Evolutionary conservation across 2,797 vertebrate genomes (phyloP).

Genomic region (Anomalospiza imberbis): DNA sequence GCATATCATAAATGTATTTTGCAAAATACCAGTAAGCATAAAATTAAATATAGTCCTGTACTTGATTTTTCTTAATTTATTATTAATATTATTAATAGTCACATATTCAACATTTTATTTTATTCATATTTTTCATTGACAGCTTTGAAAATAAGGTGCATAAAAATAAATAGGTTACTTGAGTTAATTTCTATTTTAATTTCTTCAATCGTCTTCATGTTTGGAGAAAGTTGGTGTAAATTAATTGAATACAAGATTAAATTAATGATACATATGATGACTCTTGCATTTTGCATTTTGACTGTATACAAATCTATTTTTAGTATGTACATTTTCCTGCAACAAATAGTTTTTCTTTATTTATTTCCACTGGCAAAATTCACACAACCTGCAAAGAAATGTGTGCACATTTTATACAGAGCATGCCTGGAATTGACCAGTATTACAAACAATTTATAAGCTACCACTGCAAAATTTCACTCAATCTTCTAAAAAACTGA

Average conservation of each 20-base stretch:
- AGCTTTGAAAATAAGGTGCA: not conserved
- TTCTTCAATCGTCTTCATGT: not conserved
- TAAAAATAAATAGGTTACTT: not conserved
- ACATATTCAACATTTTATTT: not conserved
- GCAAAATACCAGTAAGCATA: not conserved
- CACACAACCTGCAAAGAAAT: not conserved
- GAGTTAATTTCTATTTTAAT: not conserved
- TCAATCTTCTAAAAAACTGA: not conserved
- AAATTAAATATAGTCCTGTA: not conserved
- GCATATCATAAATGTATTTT: not conserved
- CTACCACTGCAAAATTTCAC: not conserved
- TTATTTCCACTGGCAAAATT: not conserved
- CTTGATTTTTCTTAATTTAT: not conserved
- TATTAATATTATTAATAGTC: not conserved
- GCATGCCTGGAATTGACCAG: not conserved
- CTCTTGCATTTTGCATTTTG: not conserved
- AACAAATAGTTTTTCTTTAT: not conserved
- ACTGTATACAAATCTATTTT: not conserved
- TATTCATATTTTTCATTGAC: not conserved
- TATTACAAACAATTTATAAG: conserved; percentile 4
- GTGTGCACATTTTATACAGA: not conserved
- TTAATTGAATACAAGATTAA: not conserved
- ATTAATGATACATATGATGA: not conserved
- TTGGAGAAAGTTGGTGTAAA: not conserved
- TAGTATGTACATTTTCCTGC: not conserved